Base-by-base conservation (phyloP, 2,797 vertebrate genomes). In the Apogon hyalosoma region DNA sequence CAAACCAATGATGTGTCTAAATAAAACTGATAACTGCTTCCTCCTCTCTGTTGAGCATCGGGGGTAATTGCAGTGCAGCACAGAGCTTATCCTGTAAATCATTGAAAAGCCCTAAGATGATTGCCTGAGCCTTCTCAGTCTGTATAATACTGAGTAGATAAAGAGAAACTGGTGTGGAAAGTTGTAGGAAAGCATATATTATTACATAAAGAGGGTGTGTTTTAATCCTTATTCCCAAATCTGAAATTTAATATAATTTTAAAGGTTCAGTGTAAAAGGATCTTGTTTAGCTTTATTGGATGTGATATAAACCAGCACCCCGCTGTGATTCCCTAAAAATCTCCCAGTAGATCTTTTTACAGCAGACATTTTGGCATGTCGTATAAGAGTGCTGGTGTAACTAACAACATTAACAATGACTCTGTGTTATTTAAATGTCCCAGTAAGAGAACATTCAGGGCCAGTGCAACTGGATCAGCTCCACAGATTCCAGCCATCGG, bases 21-120 rank as follows among this genome's bases (percentile, higher is more conserved):
- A 73, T 74, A 4, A 61, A 77, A 73, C 75, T 41, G 3, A 73
- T 70, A 63, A 43, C 31, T 7, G 12, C 68, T 21, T 58, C 54
- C 67, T 67, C 42, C 31, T 3, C 61, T 41, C 45, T 55, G 63
- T 33, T 19, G 16, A 70, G 65, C 54, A 66, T 73, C 55, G 41
- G 68, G 67, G 47, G 40, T 83, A 59, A 64, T 47, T 28, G 53
- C 45, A 63, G 60, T 16, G 33, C 38, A 59, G 48, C 41, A 53
- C 45, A 64, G 70, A 67, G 43, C 46, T 73, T 58, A 50, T 75
- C 61, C 47, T 62, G 60, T 63, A 65, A 64, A 63, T 70, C 58
- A 56, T 49, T 39, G 40, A 53, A 62, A 53, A 58, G 67, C 56
- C 33, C 61, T 3, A 28, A 71, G 47, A 41, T 0, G n/a, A 50